Conservation (phyloP, 2,888 invertebrate species). For the Cecidostiba fungosa region DNA sequence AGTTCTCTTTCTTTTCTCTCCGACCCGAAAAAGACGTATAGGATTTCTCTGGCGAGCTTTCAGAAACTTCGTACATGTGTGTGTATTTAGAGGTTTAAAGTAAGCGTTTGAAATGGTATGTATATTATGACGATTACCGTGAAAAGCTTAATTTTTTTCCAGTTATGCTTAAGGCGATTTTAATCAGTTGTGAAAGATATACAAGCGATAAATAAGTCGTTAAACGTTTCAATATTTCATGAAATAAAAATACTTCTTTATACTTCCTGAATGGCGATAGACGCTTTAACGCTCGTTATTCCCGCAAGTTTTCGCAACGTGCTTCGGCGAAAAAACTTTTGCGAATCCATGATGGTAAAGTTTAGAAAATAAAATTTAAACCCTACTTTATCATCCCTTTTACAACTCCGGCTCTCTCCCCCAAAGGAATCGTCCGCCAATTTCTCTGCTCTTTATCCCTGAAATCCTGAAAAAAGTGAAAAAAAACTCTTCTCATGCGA, state of each 20-base stretch:
- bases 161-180: neutral
- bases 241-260: neutral
- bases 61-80: neutral
- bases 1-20: neutral
- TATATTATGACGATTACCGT: neutral
- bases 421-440: slow-evolving; percentile 26
- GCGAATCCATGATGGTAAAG: slow-evolving; percentile 22
- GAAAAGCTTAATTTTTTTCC: neutral
- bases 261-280: neutral
- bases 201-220: neutral
- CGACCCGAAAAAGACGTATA: neutral
- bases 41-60: neutral
- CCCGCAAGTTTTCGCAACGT: neutral
- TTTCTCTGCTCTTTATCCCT: slow-evolving; percentile 28
- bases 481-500: neutral
- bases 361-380: slow-evolving; percentile 53
- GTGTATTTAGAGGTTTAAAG: neutral
- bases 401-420: neutral
- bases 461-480: slow-evolving; percentile 9
- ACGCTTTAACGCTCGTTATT: slow-evolving; percentile 22
- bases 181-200: neutral
- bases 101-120: neutral
- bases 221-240: neutral
- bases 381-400: slow-evolving; percentile 38
- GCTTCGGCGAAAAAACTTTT: neutral